Percentiles rank a stretch among this genome's conserved stretches.
Conservation (phyloP, 2,797 vertebrate species). For the Spinibarbus caldwelli region DNA sequence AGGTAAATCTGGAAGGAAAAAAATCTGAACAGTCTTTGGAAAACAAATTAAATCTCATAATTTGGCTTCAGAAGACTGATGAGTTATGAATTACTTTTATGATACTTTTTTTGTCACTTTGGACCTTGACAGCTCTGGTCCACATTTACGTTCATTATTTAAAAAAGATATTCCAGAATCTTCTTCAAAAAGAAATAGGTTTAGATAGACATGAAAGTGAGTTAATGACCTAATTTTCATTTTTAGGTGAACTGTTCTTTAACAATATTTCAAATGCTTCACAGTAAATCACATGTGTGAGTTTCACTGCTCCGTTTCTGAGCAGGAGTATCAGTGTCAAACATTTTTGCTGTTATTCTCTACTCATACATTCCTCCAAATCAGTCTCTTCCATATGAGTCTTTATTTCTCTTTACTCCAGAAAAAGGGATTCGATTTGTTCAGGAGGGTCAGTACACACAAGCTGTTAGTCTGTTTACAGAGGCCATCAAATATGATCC, state of each 20-base stretch:
- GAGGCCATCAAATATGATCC: constrained; percentile 80
- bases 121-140: not conserved
- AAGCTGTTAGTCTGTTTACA: constrained; percentile 80
- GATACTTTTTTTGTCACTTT: not conserved
- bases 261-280: not conserved
- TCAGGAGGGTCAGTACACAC: constrained; percentile 75
- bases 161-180: not conserved
- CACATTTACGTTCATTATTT: not conserved
- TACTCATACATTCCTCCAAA: not conserved
- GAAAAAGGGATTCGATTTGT: constrained; percentile 83
- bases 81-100: not conserved
- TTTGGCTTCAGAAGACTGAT: not conserved
- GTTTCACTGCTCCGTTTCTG: not conserved
- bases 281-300: not conserved
- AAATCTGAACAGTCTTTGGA: not conserved
- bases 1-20: not conserved
- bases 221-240: no score
- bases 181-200: no score
- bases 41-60: not conserved
- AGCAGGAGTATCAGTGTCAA: not conserved
- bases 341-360: not conserved
- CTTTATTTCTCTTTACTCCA: constrained; percentile 48
- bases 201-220: not conserved
- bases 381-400: not conserved
- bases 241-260: not conserved